Conservation (phyloP, 2,888 invertebrate species). For the Meloe dianella region DNA sequence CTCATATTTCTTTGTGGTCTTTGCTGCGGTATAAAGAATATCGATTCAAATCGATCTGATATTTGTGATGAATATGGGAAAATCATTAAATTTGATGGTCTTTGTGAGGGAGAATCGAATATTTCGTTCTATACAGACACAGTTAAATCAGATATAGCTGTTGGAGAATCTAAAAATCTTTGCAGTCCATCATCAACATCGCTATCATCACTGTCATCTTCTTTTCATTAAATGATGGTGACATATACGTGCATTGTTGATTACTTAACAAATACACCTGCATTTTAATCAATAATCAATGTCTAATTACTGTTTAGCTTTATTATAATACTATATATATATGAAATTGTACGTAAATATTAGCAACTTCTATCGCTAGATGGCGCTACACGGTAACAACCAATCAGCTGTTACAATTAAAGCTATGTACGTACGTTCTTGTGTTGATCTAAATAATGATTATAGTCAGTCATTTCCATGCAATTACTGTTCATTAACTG, state of each 20-base stretch:
- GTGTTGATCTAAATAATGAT: no score
- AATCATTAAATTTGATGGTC: constrained; percentile 36
- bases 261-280: no score
- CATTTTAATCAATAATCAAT: no score
- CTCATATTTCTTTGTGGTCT: constrained; percentile 48
- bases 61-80: constrained; percentile 43
- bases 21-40: constrained; percentile 50
- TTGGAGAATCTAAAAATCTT: not conserved
- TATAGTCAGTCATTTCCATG: not conserved
- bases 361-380: not conserved
- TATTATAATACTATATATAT: no score
- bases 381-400: not conserved
- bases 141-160: not conserved
- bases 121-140: not conserved
- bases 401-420: not conserved
- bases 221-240: no score
- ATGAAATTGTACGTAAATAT: not conserved
- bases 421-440: not conserved
- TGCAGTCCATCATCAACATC: not conserved
- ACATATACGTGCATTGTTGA: no score
- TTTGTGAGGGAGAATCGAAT: constrained; percentile 26
- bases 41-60: constrained; percentile 39
- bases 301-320: no score
- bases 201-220: not conserved
- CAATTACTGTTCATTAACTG: not conserved